Conservation (phyloP, 1,140 invertebrate species). For the Aphis craccivora region DNA sequence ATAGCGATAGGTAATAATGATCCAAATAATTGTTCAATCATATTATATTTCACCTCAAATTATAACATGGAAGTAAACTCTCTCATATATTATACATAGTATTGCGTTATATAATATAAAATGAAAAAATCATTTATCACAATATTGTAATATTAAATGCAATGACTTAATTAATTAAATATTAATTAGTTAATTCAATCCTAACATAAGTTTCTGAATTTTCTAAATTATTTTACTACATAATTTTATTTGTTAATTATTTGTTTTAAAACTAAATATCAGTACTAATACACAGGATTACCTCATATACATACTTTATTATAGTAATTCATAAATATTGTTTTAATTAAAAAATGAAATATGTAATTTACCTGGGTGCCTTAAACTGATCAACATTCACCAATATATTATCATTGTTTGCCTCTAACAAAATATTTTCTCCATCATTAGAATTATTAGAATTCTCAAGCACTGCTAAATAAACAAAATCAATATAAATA, state of each 20-base stretch:
- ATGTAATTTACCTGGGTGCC: not conserved
- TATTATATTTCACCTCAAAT: too few species aligned
- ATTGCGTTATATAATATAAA: too few species aligned
- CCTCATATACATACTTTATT: not conserved
- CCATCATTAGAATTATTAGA: not conserved
- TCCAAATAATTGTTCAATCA: too few species aligned
- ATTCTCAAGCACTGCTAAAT: not conserved
- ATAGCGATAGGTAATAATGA: too few species aligned
- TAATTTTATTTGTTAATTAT: not conserved
- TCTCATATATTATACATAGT: too few species aligned
- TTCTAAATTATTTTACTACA: not conserved
- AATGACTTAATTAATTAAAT: not conserved
- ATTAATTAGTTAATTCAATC: not conserved
- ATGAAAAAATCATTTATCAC: too few species aligned
- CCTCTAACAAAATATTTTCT: not conserved
- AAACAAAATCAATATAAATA: not conserved
- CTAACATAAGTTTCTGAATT: not conserved
- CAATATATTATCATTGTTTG: not conserved
- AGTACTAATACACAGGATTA: not conserved
- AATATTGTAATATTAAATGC: too few species aligned
- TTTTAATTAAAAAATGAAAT: not conserved
- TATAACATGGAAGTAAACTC: too few species aligned
- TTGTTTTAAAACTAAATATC: not conserved
- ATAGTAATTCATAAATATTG: not conserved
- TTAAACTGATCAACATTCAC: not conserved